Evolutionary conservation across 2,888 invertebrate species (phyloP), one percentile per base, ranked within the genome.

Genomic region (Himalopsyche anomala): DNA sequence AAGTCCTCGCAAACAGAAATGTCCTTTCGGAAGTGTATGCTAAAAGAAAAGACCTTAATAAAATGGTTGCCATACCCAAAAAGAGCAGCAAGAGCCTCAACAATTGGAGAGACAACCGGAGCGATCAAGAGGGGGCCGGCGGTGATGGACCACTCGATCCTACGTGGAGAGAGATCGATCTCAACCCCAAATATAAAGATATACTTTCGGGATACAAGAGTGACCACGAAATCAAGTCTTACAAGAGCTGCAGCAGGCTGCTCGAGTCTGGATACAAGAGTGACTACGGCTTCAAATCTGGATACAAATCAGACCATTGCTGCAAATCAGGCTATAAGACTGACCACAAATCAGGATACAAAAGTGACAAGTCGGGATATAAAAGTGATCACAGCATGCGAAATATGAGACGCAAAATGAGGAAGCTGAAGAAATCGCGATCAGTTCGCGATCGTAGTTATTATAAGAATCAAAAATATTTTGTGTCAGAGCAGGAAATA

Each of bases 121-220:
- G 93, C 89, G 93, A 93, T 90, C 92, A 92, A 89, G 93, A 93
- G 89, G 92, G 92, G n/a, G 81, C 84, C 15, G 92, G 90, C 15
- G 94, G 92, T 80, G 94, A 94, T 54, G 94, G 94, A 89, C 91
- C 92, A 0, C 89, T 95, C n/a, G 95, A 95, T 90, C 95, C 95
- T 0, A 93, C 94, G 4, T 95, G 95, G 95, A 94, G 94, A 86
- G 93, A 95, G 91, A 95, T 95, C 69, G 95, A 95, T 90, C 92
- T 95, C 4, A 94, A 95, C 90, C 94, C 94, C 17, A 95, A 95
- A 91, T 95, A 94, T 90, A 94, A 94, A 81, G 94, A 94, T 89
- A 93, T 95, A 81, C 90, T 93, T 11, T 94, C 94, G 5, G 94
- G 94, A 6, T 94, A 94, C 89, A 94, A 94, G 91, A 95, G 94